These are phyloP conservation scores for Neocloeon triangulifer DNA, from an alignment of 1,140 invertebrate species.

Conservation along the genomic window DNA sequence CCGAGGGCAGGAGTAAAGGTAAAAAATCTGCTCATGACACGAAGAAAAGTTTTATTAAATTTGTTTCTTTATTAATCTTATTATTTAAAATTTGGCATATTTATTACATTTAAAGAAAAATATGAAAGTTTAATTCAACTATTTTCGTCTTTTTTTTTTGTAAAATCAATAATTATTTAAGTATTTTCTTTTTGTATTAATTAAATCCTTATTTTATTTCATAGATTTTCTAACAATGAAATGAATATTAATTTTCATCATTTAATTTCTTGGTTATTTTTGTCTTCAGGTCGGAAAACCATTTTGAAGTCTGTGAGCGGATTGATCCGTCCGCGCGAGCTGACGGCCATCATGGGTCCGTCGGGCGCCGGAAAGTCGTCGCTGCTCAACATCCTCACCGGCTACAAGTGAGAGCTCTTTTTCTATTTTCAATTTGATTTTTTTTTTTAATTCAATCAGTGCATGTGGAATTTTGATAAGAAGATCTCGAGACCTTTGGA, in stretches of 20 bases:
- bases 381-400: constrained; percentile 64
- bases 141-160: neutral
- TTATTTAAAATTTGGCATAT: neutral
- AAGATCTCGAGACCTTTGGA: neutral
- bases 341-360: constrained; percentile 87
- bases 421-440: too few relatives aligned
- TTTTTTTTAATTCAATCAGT: too few relatives aligned
- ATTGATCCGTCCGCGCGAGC: constrained; percentile 52
- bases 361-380: constrained; percentile 82
- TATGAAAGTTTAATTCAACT: neutral
- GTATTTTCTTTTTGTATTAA: too few relatives aligned
- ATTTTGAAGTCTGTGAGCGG: constrained; percentile 70
- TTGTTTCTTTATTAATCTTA: neutral
- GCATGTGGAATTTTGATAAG: neutral
- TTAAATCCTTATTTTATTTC: too few relatives aligned
- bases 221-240: too few relatives aligned
- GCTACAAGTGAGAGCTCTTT: constrained; percentile 45
- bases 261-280: too few relatives aligned
- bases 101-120: neutral
- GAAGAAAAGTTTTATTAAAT: neutral
- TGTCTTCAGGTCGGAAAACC: constrained; percentile 43
- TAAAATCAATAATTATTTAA: neutral
- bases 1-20: constrained; percentile 55
- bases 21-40: constrained; percentile 22
- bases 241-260: too few relatives aligned